phyloP scores from a whole-genome alignment of 2,797 vertebrate species.

The Poeciliopsis presidionis region DNA sequence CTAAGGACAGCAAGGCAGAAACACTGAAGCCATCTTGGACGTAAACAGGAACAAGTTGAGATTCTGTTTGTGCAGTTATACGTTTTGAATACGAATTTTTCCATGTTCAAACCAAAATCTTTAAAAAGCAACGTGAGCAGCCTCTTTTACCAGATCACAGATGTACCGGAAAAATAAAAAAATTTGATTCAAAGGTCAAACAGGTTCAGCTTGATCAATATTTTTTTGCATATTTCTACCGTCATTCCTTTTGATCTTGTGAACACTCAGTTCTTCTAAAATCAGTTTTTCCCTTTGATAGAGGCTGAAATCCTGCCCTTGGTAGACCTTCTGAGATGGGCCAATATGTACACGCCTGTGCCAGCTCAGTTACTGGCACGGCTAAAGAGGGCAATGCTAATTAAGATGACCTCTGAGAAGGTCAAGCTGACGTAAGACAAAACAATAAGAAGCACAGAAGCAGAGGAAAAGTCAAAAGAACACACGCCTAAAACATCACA shows the following conservation, averaged over 20 bases:
- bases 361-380: constrained; percentile 21
- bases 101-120: background rate
- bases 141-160: background rate
- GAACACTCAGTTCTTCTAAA: background rate
- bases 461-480: constrained; percentile 5
- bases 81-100: background rate
- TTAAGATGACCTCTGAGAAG: constrained; percentile 21
- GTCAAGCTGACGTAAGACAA: constrained; percentile 5
- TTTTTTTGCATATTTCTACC: background rate
- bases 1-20: background rate
- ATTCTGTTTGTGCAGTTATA: background rate
- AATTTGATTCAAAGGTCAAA: background rate
- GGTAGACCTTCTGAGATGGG: constrained; percentile 3
- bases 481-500: constrained; percentile 29
- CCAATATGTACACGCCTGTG: background rate
- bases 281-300: constrained; percentile 15
- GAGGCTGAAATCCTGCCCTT: constrained; percentile 22
- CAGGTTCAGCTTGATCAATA: background rate
- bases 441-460: constrained; percentile 7
- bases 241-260: constrained; percentile 5
- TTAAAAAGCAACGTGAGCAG: background rate
- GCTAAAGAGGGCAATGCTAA: background rate
- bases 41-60: background rate
- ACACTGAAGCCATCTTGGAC: background rate
- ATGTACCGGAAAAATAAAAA: background rate